Conservation (phyloP, 2,797 vertebrate genomes). For the Rallus crepitans region DNA sequence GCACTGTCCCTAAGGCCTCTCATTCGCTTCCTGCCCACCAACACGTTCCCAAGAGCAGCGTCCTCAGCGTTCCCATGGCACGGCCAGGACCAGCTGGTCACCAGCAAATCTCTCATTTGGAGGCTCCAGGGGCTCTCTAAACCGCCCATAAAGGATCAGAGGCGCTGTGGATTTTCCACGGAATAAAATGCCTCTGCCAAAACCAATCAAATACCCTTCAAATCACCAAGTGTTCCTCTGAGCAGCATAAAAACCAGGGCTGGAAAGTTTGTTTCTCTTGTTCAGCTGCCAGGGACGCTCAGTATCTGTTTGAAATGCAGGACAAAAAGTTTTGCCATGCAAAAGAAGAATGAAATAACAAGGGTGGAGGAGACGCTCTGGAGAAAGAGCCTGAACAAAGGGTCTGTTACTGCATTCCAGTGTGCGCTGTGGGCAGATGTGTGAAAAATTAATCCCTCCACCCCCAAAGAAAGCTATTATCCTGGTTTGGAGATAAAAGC, state of each 20-base stretch:
- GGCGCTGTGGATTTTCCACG: not conserved
- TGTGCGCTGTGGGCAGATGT: conserved; percentile 19
- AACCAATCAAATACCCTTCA: conserved; percentile 32
- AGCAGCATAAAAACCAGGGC: not conserved
- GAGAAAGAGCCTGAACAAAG: conserved; percentile 57
- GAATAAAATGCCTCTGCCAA: conserved; percentile 17
- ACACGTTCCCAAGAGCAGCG: not conserved
- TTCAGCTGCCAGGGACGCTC: conserved; percentile 59
- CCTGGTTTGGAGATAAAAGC: conserved; percentile 59
- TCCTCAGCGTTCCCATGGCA: not conserved
- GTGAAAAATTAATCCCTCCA: conserved; percentile 56
- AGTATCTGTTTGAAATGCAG: conserved; percentile 47
- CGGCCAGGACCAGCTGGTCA: not conserved
- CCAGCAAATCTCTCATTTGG: not conserved
- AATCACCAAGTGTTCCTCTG: not conserved
- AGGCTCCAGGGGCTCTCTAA: not conserved
- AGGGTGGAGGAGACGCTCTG: conserved; percentile 15
- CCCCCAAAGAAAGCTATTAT: conserved; percentile 63
- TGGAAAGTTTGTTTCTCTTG: conserved; percentile 60
- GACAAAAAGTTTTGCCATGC: conserved; percentile 59
- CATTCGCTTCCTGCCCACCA: not conserved
- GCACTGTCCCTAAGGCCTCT: not conserved
- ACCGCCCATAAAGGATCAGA: not conserved
- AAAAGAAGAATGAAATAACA: conserved; percentile 54
- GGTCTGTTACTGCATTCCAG: conserved; percentile 41